A percentile compares a stretch with the other conserved stretches of the same genome.
Evolutionary conservation across 2,113 vertebrate genomes (phyloP).

Genomic region (Anthoscopus minutus): DNA sequence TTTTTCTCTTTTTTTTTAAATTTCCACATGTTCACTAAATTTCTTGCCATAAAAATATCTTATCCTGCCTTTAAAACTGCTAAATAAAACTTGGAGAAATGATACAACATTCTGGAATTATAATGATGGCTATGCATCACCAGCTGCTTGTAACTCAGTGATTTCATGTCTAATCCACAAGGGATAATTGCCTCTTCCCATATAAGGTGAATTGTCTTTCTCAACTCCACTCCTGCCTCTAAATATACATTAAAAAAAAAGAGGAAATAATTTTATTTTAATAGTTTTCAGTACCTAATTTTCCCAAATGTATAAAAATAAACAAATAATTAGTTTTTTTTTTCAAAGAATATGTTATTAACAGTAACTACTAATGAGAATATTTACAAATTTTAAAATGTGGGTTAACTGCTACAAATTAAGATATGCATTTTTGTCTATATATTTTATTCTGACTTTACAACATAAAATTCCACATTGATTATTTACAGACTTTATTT

Average conservation of each 20-base stretch:
- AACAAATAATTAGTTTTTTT: not conserved
- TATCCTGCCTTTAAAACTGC: not conserved
- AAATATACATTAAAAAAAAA: not conserved
- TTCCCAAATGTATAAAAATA: not conserved
- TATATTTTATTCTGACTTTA: not conserved
- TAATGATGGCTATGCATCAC: constrained; percentile 16
- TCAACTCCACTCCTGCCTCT: not conserved
- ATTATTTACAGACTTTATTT: not conserved
- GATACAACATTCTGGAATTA: constrained; percentile 13
- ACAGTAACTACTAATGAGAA: not conserved
- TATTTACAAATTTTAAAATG: not conserved
- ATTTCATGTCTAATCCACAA: constrained; percentile 26
- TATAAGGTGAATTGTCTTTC: not conserved
- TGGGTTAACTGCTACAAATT: not conserved
- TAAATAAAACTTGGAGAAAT: constrained; percentile 27
- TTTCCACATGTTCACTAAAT: constrained; percentile 32
- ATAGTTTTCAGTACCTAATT: not conserved
- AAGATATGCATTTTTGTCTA: not conserved
- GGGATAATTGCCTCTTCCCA: not conserved
- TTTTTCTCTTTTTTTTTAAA: not conserved
- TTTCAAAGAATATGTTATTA: not conserved
- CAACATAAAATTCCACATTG: not conserved
- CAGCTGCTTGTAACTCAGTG: constrained; percentile 13
- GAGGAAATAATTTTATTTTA: not conserved
- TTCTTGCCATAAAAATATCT: constrained; percentile 20